phyloP scores from a whole-genome alignment of 2,797 vertebrate species.

The Ciconia nigra region DNA sequence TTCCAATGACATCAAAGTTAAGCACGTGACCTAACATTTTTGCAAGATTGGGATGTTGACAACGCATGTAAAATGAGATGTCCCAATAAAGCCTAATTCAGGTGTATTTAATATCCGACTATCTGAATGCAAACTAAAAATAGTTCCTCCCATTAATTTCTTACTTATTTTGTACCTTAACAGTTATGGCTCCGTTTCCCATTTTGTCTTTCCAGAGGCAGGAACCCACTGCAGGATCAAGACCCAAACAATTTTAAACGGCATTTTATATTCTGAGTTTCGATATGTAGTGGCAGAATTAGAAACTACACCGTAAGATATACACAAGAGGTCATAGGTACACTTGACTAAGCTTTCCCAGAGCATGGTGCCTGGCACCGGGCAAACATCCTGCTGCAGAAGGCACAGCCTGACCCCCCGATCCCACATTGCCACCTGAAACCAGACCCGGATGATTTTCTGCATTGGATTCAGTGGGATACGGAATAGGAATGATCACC shows the following conservation, averaged over 20 bases:
- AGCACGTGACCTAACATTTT: not conserved
- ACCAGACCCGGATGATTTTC: not conserved
- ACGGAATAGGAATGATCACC: not conserved
- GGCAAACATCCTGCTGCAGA: conserved; percentile 5
- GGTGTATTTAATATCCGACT: not conserved
- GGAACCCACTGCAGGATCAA: not conserved
- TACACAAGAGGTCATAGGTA: not conserved
- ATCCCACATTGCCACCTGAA: not conserved
- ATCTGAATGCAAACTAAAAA: not conserved
- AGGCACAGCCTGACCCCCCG: not conserved
- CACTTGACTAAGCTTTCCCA: not conserved
- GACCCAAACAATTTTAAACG: accelerated
- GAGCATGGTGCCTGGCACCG: not conserved
- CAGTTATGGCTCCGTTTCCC: accelerated
- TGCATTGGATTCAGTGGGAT: not conserved
- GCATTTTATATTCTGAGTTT: not conserved
- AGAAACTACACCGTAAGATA: not conserved
- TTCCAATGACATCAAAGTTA: not conserved
- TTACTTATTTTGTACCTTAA: not conserved
- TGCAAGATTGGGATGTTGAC: not conserved
- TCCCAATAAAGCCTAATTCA: not conserved
- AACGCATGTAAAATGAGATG: not conserved
- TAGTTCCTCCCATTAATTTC: not conserved
- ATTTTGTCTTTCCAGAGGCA: not conserved
- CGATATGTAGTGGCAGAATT: not conserved